Evolutionary conservation across 2,888 invertebrate genomes (phyloP).

Genomic region (Pomacea canaliculata): DNA sequence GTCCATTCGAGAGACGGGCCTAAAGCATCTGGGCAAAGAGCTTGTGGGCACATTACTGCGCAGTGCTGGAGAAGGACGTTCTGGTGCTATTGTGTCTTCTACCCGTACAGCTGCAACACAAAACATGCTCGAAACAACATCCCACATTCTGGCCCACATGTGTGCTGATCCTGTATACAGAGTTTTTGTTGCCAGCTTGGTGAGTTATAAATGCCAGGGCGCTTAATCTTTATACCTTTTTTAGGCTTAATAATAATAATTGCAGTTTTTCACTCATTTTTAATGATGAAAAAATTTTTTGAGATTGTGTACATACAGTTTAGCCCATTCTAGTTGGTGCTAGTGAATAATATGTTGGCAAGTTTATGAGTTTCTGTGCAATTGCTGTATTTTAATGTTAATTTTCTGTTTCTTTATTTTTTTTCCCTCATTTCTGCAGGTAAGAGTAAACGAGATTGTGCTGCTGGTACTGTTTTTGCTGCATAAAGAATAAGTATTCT

Average conservation of each 20-base stretch:
- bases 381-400: too few species aligned
- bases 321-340: too few species aligned
- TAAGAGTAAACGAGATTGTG: too few species aligned
- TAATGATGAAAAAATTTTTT: too few species aligned
- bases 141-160: conserved; percentile 68
- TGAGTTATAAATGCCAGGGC: conserved; percentile 47
- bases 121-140: conserved; percentile 65
- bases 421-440: too few species aligned
- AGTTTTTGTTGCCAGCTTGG: conserved; percentile 70
- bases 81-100: conserved; percentile 49
- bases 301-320: too few species aligned
- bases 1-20: conserved; percentile 67
- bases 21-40: conserved; percentile 64
- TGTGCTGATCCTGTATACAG: conserved; percentile 71
- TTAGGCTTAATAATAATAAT: neutral
- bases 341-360: too few species aligned
- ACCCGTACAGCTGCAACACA: conserved; percentile 51
- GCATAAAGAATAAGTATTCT: too few species aligned
- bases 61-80: conserved; percentile 57
- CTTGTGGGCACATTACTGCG: conserved; percentile 57
- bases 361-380: too few species aligned
- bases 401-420: too few species aligned
- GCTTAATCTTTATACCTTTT: neutral
- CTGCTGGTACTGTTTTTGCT: too few species aligned
- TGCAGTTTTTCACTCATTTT: too few species aligned